Evolutionary conservation across 2,797 vertebrate genomes (phyloP).

Genomic region (Pachyuromys duprasi): DNA sequence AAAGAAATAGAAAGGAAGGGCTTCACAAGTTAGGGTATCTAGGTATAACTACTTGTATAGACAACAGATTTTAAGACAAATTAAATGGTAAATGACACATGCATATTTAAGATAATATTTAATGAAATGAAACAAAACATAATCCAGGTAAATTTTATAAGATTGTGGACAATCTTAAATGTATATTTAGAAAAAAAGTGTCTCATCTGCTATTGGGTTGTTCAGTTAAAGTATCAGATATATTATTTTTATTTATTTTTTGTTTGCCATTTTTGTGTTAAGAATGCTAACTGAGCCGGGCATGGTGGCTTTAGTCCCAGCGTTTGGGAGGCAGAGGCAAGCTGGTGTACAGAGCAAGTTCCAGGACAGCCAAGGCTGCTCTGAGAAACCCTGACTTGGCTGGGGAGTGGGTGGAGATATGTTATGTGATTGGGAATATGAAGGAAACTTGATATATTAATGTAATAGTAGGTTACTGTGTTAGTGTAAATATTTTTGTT

Average conservation of each 20-base stretch:
- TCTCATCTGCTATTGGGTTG: not conserved
- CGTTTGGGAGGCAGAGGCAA: not conserved
- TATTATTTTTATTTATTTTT: constrained; percentile 15
- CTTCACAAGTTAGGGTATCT: not conserved
- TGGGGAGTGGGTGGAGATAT: not conserved
- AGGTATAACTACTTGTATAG: not conserved
- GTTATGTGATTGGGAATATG: not conserved
- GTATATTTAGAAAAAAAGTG: not conserved
- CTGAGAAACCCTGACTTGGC: too few relatives aligned
- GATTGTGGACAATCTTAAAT: not conserved
- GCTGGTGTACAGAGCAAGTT: not conserved
- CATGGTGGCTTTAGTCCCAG: too few relatives aligned
- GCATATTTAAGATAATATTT: not conserved
- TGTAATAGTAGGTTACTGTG: constrained; percentile 28
- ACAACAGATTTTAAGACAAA: constrained; percentile 13
- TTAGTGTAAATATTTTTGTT: constrained; percentile 11
- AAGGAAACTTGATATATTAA: not conserved
- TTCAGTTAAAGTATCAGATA: not conserved
- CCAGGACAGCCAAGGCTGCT: too few relatives aligned
- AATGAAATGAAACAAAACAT: not conserved
- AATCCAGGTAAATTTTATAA: constrained; percentile 2
- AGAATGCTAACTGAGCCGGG: not conserved
- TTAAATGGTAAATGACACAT: not conserved
- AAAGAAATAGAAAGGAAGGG: not conserved
- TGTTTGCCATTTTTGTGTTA: constrained; percentile 43